Base-by-base conservation (phyloP, 2,797 vertebrate genomes). In the Calcarius lapponicus region DNA sequence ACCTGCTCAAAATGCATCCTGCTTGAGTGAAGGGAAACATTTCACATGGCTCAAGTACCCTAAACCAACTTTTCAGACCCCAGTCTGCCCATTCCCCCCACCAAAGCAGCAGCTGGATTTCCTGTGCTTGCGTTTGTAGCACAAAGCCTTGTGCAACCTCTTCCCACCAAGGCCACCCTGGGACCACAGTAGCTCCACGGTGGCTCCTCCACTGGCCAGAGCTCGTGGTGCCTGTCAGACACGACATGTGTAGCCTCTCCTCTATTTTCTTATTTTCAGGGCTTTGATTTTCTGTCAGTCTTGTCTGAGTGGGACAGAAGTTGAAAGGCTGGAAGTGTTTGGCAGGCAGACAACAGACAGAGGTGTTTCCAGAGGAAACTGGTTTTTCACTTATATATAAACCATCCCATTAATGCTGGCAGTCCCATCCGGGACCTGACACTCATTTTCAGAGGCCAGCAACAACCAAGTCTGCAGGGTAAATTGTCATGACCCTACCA, bases 21-120 rank as follows among this genome's bases (percentile, higher is more conserved):
- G 22, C 43, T 67, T 24, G 28, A 60, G 34, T 5, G 9, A 57
- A 62, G 16, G 20, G 34, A 17, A 69, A 28, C 8, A 10, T 21
- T 64, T 48, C 56, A 34, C 4, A 3, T 1, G 15, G 36, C 9
- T 47, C 38, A 24, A 1, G 4, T 5, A 40, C 31, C 7, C n/a
- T 29, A 45, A 38, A 36, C 56, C 17, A 13, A 36, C 9, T 20
- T 18, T 6, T 67, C 11, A 20, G 7, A 11, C 21, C 45, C 4
- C 43, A n/a, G 10, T 20, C 47, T 58, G 26, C 6, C 26, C 54
- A 8, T 9, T 5, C 5, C 9, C 10, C 47, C 20, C 26, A 34
- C 22, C 36, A 60, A 65, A 51, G 31, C 40, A 61, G n/a, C 20
- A 42, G 31, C 16, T 61, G 48, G 14, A 15, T 32, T 48, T 65